These are phyloP conservation scores for Anhinga rufa DNA, from an alignment of 2,113 vertebrate genomes.

Conservation along the genomic window DNA sequence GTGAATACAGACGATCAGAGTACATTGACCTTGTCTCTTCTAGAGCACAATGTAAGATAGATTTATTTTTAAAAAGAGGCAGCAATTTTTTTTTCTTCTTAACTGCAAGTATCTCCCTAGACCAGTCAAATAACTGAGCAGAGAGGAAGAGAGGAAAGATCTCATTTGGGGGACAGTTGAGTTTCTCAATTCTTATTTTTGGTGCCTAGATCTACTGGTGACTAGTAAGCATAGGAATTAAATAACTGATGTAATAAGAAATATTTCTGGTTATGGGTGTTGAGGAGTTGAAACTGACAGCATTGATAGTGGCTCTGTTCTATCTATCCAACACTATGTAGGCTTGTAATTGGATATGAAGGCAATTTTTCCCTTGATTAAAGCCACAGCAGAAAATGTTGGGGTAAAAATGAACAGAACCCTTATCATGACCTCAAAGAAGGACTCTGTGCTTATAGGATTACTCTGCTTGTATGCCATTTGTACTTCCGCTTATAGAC, in stretches of 20 bases:
- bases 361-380: not conserved
- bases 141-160: slow-evolving; percentile 2
- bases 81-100: not conserved
- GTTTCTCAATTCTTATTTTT: not conserved
- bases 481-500: not conserved
- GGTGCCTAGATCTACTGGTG: slow-evolving; percentile 16
- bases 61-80: slow-evolving; percentile 29
- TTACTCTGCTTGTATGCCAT: not conserved
- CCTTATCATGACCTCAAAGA: not conserved
- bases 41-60: slow-evolving; percentile 27
- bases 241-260: not conserved
- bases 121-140: slow-evolving; percentile 10
- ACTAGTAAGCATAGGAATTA: not conserved
- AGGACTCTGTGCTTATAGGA: not conserved
- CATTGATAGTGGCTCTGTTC: not conserved
- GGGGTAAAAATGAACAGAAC: not conserved
- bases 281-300: not conserved
- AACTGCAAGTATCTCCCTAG: slow-evolving; percentile 9
- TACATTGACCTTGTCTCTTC: slow-evolving; percentile 12
- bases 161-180: not conserved
- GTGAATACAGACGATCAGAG: not conserved
- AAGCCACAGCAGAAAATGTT: not conserved
- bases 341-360: not conserved
- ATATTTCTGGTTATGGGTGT: not conserved
- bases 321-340: not conserved